Evolutionary conservation across 2,888 invertebrate species (phyloP), one percentile per base, ranked within the genome.

Genomic region (Brenthis daphne): DNA sequence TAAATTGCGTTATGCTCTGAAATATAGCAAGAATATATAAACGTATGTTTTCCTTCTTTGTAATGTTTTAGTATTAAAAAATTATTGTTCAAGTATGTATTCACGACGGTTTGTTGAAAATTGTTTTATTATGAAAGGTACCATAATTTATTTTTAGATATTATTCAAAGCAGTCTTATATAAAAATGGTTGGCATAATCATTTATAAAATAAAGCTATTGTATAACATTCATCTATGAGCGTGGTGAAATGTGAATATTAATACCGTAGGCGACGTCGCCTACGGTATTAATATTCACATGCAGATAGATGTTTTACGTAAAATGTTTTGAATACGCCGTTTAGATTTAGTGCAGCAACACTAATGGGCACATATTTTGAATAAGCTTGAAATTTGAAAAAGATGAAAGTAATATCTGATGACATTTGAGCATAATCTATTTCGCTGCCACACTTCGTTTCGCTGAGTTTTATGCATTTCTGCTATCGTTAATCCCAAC

Each of bases 1-100:
- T 78, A 79, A 86, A 86, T 82, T 83, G 76, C 80, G 77, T 86
- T 86, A 83, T 77, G 78, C 73, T 71, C 70, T 72, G 65, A 70
- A 60, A 72, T 65, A 72, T 73, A 71, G 70, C 69, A 65, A 69
- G 74, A 72, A 72, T 75, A 74, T 65, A 64, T 72, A 69, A 71
- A 68, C 69, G 68, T 73, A 63, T 73, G 65, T 65, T 70, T 72
- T 65, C 60, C 66, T 69, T 69, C 73, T 71, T 71, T 67, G 69
- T 72, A 70, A 68, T 71, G 65, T 72, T 68, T 70, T 57, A 71
- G 64, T 70, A 71, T 73, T 71, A 64, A 56, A 73, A 68, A 67
- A 74, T 69, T 70, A 65, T 70, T 71, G 67, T 67, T 70, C 58
- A 68, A 74, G 72, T 70, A 71, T 68, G 68, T 68, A 70, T 75